phyloP scores from a whole-genome alignment of 2,113 vertebrate species.

The Theristicus caerulescens region DNA sequence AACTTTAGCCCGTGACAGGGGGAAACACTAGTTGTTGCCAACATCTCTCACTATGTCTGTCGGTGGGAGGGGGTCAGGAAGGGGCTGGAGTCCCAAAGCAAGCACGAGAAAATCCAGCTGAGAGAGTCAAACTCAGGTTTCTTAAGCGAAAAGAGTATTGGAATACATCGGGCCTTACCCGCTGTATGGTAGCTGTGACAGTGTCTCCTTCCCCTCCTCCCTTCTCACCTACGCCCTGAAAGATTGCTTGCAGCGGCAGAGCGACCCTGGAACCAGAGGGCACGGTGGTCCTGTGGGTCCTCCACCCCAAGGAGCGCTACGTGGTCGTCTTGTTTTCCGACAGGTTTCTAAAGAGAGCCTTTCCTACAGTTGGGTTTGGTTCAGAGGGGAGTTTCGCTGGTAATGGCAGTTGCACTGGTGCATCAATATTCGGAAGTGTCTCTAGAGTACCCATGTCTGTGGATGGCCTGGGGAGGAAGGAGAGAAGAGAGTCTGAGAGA shows the following conservation, averaged over 20 bases:
- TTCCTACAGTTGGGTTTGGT: background rate
- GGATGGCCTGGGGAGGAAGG: background rate
- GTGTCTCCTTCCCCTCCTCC: background rate
- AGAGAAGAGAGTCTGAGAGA: background rate
- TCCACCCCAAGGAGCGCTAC: background rate
- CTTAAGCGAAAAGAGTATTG: background rate
- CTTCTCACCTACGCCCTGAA: background rate
- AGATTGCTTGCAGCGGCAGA: background rate
- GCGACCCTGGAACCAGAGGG: background rate
- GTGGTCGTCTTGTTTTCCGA: background rate
- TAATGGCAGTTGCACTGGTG: background rate
- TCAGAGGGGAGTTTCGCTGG: background rate
- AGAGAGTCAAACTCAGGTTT: constrained; percentile 55
- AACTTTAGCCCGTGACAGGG: background rate
- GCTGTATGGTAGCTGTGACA: background rate
- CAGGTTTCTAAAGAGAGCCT: constrained; percentile 30
- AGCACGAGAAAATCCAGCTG: constrained; percentile 9
- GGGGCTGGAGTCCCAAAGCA: background rate
- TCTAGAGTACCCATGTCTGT: background rate
- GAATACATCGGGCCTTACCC: background rate
- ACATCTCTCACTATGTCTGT: background rate
- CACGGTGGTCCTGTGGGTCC: background rate
- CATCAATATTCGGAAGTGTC: background rate
- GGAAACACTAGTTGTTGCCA: background rate
- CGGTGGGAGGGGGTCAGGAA: background rate